Conservation (phyloP, 2,113 vertebrate genomes). For the Peromyscus californicus region DNA sequence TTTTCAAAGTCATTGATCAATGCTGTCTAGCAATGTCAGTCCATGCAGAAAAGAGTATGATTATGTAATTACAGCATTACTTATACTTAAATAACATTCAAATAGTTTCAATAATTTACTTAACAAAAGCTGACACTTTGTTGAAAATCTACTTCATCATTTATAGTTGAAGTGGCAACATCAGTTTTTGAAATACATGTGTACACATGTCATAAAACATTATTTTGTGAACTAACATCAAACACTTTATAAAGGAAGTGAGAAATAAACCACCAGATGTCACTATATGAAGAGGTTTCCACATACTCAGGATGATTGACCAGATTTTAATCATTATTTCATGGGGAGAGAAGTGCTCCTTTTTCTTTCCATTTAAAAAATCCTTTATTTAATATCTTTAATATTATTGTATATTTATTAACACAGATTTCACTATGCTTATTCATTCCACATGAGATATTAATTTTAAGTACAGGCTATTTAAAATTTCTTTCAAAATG, state of each 20-base stretch:
- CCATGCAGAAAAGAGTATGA: neutral
- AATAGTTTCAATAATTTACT: neutral
- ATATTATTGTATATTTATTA: neutral
- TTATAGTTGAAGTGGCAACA: neutral
- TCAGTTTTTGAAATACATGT: neutral
- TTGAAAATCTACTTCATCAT: neutral
- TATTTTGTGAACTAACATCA: neutral
- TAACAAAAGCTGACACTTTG: neutral
- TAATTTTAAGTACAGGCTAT: neutral
- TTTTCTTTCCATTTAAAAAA: neutral
- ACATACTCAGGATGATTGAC: neutral
- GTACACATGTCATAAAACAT: neutral
- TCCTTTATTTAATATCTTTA: neutral
- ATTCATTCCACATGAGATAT: neutral
- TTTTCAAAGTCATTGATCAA: neutral
- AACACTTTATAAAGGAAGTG: neutral
- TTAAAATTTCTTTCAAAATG: neutral
- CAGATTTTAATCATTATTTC: neutral
- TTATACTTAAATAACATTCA: neutral
- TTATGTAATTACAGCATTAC: neutral
- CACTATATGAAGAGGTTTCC: neutral
- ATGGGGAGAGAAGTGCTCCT: neutral
- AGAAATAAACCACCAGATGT: neutral
- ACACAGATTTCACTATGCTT: neutral
- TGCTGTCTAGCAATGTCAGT: neutral